Conservation (phyloP, 2,113 vertebrate species). For the Perca fluviatilis region DNA sequence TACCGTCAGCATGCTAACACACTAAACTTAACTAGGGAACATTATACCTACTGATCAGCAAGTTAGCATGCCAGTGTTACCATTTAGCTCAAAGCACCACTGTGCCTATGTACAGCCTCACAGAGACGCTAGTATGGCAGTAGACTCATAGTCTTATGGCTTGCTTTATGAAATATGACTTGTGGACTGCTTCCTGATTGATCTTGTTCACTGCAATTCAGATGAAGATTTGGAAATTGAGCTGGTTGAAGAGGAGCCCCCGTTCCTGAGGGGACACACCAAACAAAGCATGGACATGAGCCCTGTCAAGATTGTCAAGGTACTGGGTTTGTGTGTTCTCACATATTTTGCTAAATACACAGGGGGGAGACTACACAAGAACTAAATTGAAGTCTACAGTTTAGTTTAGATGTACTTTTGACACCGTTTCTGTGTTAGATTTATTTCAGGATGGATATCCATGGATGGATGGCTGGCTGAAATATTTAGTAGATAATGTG, state of each 20-base stretch:
- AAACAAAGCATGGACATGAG: conserved; percentile 99
- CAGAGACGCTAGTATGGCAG: neutral
- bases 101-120: no score
- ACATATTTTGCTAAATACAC: neutral
- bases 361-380: neutral
- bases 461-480: no score
- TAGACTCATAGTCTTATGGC: neutral
- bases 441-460: no score
- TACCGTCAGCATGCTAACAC: neutral
- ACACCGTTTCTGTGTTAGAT: neutral
- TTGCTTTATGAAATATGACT: neutral
- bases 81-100: neutral
- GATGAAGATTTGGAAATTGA: conserved; percentile 99
- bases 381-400: no score
- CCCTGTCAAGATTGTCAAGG: conserved; percentile 99
- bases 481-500: neutral
- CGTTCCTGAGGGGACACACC: conserved; percentile 96
- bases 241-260: conserved; percentile 97
- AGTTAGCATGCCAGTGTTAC: neutral
- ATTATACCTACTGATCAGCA: neutral
- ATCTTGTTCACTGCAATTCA: conserved; percentile 57
- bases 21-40: neutral
- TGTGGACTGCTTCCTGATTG: neutral
- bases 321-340: conserved; percentile 48
- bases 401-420: neutral